Conservation (phyloP, 1,140 invertebrate genomes). For the Drosophila ogumai region DNA sequence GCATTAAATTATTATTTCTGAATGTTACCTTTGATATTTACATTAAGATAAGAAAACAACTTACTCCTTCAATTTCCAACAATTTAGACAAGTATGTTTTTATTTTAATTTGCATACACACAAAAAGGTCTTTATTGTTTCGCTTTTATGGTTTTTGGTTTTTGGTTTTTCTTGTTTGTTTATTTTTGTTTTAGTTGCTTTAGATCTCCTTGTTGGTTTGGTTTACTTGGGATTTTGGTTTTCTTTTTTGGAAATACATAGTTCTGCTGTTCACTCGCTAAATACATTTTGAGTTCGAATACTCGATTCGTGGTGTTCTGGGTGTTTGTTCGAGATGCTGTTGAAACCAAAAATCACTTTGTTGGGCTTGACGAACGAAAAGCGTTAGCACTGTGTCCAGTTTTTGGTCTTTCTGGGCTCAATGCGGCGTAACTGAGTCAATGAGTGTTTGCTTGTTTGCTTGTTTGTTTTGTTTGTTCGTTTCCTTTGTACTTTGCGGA, state of each 20-base stretch:
- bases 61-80: background rate
- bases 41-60: background rate
- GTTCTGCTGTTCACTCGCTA: conserved; percentile 30
- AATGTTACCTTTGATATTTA: too few species aligned
- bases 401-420: conserved; percentile 44
- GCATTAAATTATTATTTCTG: too few species aligned
- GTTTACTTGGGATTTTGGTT: conserved; percentile 47
- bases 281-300: conserved; percentile 48
- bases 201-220: conserved; percentile 46
- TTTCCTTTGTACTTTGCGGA: conserved; percentile 42
- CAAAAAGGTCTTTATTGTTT: conserved; percentile 78
- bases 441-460: conserved; percentile 1
- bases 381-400: conserved; percentile 41
- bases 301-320: conserved; percentile 20
- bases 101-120: conserved; percentile 68
- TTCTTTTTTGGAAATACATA: conserved; percentile 44
- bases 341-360: conserved; percentile 77
- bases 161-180: conserved; percentile 17
- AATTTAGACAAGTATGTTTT: conserved; percentile 2
- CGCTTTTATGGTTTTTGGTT: conserved; percentile 41
- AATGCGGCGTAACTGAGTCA: conserved; percentile 23
- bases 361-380: conserved; percentile 44
- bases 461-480: background rate
- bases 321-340: conserved; percentile 28
- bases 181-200: conserved; percentile 17